Evolutionary conservation across 1,140 invertebrate genomes (phyloP), one percentile per base, ranked within the genome.

Genomic region (Microplitis demolitor): DNA sequence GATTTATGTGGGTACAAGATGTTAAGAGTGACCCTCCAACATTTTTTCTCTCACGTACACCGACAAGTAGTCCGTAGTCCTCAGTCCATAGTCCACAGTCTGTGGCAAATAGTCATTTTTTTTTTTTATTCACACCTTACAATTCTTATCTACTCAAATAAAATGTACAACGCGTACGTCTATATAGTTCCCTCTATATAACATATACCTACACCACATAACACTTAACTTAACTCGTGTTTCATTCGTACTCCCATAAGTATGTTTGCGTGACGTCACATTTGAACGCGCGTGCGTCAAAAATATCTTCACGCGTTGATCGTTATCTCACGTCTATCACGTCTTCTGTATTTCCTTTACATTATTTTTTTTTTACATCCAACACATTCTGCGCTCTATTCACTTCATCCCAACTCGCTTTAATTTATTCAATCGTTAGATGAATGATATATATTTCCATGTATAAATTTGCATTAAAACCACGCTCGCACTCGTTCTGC

Each of bases 261-360:
- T 54, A 37, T 76, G 69, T 71, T 58, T 73, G 64, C 35, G 37
- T 78, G 78, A 80, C 78, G 77, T 80, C 77, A 78, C 33, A 9
- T 34, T 33, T 31, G 33, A 39, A 31, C 62, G 73, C 78, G 79
- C 79, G 75, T 54, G 79, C 79, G 78, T 77, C 63, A 13, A 45
- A 24, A 68, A 76, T 45, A 60, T 13, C 56, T 58, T 77, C 74
- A 79, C 78, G 74, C 77, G 79, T 81, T 81, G 76, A 80, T 80
- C 79, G 79, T 81, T 80, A 81, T 70, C 73, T 72, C 35, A 45
- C 50, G n/a, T 24, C 63, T 66, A 51, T 72, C 37, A 24, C 24
- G 33, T 39, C 13, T 6, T 45, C 51, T 16, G 13, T 56, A 62
- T 64, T 51, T 61, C 45, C 61, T 14, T 35, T 50, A 9, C n/a